phyloP scores from a whole-genome alignment of 2,888 invertebrate species.

The Diaprepes abbreviatus region DNA sequence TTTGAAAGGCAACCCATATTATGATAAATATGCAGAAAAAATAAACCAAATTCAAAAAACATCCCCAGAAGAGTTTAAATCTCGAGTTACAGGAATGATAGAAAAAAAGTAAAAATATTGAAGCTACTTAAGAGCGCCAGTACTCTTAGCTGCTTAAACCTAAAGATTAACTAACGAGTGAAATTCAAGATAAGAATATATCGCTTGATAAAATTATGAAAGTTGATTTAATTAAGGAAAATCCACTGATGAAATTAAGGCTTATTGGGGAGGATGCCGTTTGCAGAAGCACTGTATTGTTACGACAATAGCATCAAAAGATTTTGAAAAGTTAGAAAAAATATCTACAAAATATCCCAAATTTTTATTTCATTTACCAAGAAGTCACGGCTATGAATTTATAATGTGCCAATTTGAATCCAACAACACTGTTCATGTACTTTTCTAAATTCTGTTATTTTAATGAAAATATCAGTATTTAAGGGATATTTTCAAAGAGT shows the following conservation, averaged over 20 bases:
- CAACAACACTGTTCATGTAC: conserved; percentile 81
- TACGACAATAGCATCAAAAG: conserved; percentile 76
- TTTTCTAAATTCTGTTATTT: too few species aligned
- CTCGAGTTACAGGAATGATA: conserved; percentile 72
- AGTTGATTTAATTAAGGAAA: conserved; percentile 81
- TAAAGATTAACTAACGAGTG: conserved; percentile 67
- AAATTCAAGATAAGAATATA: conserved; percentile 62
- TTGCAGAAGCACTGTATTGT: conserved; percentile 77
- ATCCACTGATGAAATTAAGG: conserved; percentile 77
- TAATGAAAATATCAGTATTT: too few species aligned
- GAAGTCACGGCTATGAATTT: conserved; percentile 89
- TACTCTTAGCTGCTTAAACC: conserved; percentile 78
- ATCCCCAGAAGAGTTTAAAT: conserved; percentile 81
- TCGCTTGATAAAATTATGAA: conserved; percentile 81
- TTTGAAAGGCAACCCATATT: conserved; percentile 81
- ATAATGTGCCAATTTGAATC: conserved; percentile 82
- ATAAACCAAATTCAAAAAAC: conserved; percentile 81
- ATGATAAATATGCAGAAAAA: conserved; percentile 84
- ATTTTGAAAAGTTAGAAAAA: conserved; percentile 73
- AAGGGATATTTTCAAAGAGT: too few species aligned
- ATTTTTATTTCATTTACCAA: conserved; percentile 85
- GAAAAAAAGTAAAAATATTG: conserved; percentile 65
- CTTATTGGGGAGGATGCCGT: conserved; percentile 87
- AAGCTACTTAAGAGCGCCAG: conserved; percentile 68
- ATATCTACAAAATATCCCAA: conserved; percentile 75